Percentiles rank a stretch among this genome's conserved stretches.
These are phyloP conservation scores for Notodonta dromedarius DNA, from an alignment of 2,888 invertebrate genomes.

Conservation along the genomic window DNA sequence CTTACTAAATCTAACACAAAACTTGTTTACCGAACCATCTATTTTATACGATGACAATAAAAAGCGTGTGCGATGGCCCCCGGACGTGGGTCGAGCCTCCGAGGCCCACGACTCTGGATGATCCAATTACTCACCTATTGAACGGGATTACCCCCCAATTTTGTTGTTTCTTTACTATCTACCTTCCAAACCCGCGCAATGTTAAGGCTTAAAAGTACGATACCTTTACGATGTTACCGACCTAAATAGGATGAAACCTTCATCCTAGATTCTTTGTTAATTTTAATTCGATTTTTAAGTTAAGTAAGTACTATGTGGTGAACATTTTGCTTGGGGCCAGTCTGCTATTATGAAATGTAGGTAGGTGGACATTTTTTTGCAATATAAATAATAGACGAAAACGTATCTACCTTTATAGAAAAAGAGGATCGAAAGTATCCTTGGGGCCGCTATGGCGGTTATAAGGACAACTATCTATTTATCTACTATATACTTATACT, in stretches of 20 bases:
- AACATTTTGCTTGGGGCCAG: too few species aligned
- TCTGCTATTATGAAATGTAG: too few species aligned
- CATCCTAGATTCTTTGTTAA: background rate
- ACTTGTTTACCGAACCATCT: conserved; percentile 47
- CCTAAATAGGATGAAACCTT: conserved; percentile 1
- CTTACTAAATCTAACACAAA: conserved; percentile 45
- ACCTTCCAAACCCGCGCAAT: conserved; percentile 4
- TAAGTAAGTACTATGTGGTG: too few species aligned
- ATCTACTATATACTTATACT: too few species aligned
- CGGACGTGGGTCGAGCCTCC: conserved; percentile 38
- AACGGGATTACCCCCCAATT: conserved; percentile 45
- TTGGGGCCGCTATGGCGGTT: too few species aligned
- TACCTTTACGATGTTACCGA: background rate
- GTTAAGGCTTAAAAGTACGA: background rate
- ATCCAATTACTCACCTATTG: conserved; percentile 46
- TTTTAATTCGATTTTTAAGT: background rate
- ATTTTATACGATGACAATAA: conserved; percentile 50
- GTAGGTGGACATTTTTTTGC: too few species aligned
- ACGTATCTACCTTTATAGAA: too few species aligned
- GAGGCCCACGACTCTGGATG: conserved; percentile 39
- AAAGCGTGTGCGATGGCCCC: conserved; percentile 27
- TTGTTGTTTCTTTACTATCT: conserved; percentile 34
- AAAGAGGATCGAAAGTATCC: too few species aligned
- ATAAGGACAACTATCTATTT: too few species aligned
- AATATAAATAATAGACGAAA: too few species aligned